Evolutionary conservation across 2,888 invertebrate species (phyloP).

Genomic region (Ernsta delagoae): DNA sequence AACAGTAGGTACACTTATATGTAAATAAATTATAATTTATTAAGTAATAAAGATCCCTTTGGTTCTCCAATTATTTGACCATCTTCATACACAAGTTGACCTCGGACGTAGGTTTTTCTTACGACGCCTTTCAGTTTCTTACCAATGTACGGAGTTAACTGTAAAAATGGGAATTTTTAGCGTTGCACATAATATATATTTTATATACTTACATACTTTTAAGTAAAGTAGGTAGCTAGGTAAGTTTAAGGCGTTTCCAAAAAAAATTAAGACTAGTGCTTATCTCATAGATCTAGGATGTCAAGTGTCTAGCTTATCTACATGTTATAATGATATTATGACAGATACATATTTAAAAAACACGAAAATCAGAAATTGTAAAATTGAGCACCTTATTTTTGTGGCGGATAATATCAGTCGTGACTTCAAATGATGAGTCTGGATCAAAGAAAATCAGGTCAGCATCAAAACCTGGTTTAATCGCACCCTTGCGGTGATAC

Average conservation of each 20-base stretch:
- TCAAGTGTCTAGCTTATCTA: too few species aligned
- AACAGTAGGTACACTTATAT: too few species aligned
- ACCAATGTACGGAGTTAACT: constrained; percentile 88
- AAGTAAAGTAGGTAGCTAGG: too few species aligned
- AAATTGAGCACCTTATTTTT: constrained; percentile 86
- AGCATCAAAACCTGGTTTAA: constrained; percentile 87
- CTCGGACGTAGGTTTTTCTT: constrained; percentile 87
- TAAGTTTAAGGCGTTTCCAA: too few species aligned
- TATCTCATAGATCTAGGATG: too few species aligned
- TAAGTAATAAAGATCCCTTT: constrained; percentile 74
- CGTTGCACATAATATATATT: too few species aligned
- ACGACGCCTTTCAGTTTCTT: constrained; percentile 86
- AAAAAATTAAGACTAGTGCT: too few species aligned
- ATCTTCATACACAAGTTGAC: constrained; percentile 84
- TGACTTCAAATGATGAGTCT: constrained; percentile 84
- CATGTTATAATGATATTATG: too few species aligned
- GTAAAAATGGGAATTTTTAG: constrained; percentile 27
- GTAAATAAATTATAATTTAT: constrained; percentile 28
- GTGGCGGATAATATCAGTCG: constrained; percentile 85
- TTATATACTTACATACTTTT: too few species aligned
- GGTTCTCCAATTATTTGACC: constrained; percentile 67
- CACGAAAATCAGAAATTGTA: too few species aligned
- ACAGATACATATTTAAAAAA: too few species aligned
- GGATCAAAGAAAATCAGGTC: constrained; percentile 90
- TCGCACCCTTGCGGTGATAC: constrained; percentile 85